Evolutionary conservation across 1,140 invertebrate species (phyloP), one percentile per base, ranked within the genome.

Genomic region (Thaumetopoea pityocampa): DNA sequence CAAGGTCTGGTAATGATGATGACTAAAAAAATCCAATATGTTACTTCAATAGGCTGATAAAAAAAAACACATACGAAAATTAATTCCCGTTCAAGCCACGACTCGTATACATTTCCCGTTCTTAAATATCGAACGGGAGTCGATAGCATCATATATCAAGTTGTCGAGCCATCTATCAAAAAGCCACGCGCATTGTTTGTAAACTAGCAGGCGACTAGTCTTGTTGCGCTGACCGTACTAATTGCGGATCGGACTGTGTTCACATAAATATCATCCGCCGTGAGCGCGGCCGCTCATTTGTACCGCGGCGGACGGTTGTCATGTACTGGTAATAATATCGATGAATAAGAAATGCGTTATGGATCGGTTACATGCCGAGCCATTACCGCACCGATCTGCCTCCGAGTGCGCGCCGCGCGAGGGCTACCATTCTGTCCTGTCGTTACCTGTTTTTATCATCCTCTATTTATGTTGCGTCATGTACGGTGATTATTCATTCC

Each of bases 321-420:
- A 70, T 79, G 73, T 77, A 65, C 41, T 60, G 52, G 65, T 71
- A 77, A 77, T 81, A 77, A 77, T 78, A 78, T 78, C 78, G 71
- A 83, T 83, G 76, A 78, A 80, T 83, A 78, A 78, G 71, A 83
- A 82, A 80, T 83, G 72, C 65, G 73, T 80, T 79, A 80, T 83
- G 67, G 71, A 83, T 79, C 69, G 65, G 51, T 44, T 80, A 83
- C 79, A 80, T 67, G 78, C 62, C 53, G 61, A 56, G 59, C 68
- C 65, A 77, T 78, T 77, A 76, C 71, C 49, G 47, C 44, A 41
- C 49, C 58, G 59, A 63, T 67, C 52, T 51, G 64, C 62, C 55
- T 51, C 61, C 59, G 57, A 40, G 56, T 51, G 48, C 48, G 48
- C 43, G 37, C 23, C 51, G 42, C 22, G 45, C 29, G 47, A 55